Evolutionary conservation across 2,113 vertebrate genomes (phyloP), one percentile per base, ranked within the genome.

Genomic region (Penelope pileata): DNA sequence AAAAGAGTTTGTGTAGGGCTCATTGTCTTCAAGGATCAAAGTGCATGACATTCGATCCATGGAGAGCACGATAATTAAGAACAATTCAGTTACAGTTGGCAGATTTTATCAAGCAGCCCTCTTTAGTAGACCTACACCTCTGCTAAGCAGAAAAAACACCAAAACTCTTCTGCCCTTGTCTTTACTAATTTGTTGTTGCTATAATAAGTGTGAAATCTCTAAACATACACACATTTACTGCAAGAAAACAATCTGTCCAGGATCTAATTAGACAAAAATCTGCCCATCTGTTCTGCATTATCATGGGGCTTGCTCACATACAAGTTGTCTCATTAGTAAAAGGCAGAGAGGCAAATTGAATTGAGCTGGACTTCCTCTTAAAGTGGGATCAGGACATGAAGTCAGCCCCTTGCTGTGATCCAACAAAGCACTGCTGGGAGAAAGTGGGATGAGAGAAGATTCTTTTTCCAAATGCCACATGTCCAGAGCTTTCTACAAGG

Each of bases 391-490:
- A 94, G 97, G 98, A 98, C 98, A 98, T 21, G 91, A 98, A 99
- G 98, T 98, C 98, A 98, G 97, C 90, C 93, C 91, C 98, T 98
- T 97, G 98, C 98, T 99, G 98, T 96, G 98, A 98, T 96, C 91
- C 96, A 98, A 99, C 98, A 99, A 99, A 98, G 97, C 92, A 95
- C 96, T 89, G 91, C 96, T 97, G 98, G 96, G 97, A 96, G 97
- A 98, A 97, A 97, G 96, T 97, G 80, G 96, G 92, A 95, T 95
- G 95, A 97, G 96, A 94, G 93, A 96, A 96, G 96, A 96, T 98
- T 96, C 97, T 97, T 98, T 97, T 98, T 98, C 98, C 97, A 98
- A 97, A 97, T 96, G 97, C 98, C 98, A 99, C 98, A 99, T 98
- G 98, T 98, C 98, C 97, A 75, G 88, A 95, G 95, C 92, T 99